Base-by-base conservation (phyloP, 2,113 vertebrate genomes). In the Myotis lucifugus region DNA sequence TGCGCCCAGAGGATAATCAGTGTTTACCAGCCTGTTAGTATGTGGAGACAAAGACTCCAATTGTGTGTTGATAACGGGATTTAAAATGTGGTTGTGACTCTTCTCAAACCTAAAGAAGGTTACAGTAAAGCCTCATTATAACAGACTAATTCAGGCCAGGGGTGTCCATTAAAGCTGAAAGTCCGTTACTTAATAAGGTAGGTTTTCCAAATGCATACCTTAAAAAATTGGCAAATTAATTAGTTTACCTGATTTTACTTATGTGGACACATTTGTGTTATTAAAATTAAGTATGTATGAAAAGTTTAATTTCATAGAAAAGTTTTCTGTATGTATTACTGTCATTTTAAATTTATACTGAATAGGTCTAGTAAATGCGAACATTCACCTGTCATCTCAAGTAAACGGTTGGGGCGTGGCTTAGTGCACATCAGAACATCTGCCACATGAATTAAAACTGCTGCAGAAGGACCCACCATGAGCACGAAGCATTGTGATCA, bases 1-100 rank as follows among this genome's bases (percentile, higher is more conserved):
- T 98, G 48, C 37, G 1, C 0, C 0, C 2, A 2, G 64, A 48
- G 34, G 15, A 2, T 2, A 7, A 48, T 34, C 21, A 23, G 0
- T 42, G 15, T 50, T 50, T 21, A 52, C 10, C 95, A 3, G 5
- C 74, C 70, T n/a, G 2, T n/a, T 59, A 42, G 54, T 67, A 8
- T 8, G 18, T 2, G n/a, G 18, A 13, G 11, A 2, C 2, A 3
- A 48, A 76, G 32, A 52, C 8, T 29, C 40, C 4, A 25, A 17
- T 6, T 25, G 3, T 1, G 1, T 25, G 2, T 13, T 50, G 1
- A 11, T 59, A 21, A 10, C 2, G 12, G 27, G 37, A 37, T 11
- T 73, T 78, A 19, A 37, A 56, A 52, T 2, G 0, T 19, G 42
- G 1, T 61, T 6, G 7, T 15, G 29, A 8, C 18, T 79, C 34